phyloP scores from a whole-genome alignment of 1,140 invertebrate genomes.

The Triops cancriformis region DNA sequence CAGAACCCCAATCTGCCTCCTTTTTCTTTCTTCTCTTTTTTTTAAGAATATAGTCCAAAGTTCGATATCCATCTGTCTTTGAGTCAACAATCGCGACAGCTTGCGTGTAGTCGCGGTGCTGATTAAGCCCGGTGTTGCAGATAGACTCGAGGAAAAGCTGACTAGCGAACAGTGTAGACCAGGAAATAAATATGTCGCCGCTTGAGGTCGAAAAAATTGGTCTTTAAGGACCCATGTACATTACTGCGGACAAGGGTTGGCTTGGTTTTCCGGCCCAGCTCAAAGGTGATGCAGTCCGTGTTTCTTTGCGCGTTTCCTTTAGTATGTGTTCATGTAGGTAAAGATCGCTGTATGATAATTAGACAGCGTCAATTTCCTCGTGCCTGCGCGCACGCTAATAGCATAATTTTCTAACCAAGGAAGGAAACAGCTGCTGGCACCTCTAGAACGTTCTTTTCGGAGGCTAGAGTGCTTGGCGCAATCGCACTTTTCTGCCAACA shows the following conservation, averaged over 20 bases:
- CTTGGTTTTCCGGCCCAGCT: background rate
- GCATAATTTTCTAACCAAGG: background rate
- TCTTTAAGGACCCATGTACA: background rate
- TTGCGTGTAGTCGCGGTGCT: background rate
- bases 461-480: too few species aligned
- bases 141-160: background rate
- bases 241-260: background rate
- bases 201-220: background rate
- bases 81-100: background rate
- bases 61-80: slow-evolving; percentile 13
- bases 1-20: background rate
- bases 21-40: background rate
- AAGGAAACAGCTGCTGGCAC: background rate
- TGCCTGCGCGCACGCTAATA: background rate
- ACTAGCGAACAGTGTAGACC: background rate
- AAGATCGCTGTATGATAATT: background rate
- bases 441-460: background rate
- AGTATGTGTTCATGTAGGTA: background rate
- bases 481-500: too few species aligned
- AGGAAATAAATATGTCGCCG: background rate
- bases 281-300: background rate
- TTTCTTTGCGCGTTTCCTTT: background rate
- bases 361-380: background rate
- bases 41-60: background rate
- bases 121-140: background rate